Percentiles rank a stretch among this genome's conserved stretches.
These are phyloP conservation scores for Oligia strigilis DNA, from an alignment of 2,888 invertebrate species.

Conservation along the genomic window DNA sequence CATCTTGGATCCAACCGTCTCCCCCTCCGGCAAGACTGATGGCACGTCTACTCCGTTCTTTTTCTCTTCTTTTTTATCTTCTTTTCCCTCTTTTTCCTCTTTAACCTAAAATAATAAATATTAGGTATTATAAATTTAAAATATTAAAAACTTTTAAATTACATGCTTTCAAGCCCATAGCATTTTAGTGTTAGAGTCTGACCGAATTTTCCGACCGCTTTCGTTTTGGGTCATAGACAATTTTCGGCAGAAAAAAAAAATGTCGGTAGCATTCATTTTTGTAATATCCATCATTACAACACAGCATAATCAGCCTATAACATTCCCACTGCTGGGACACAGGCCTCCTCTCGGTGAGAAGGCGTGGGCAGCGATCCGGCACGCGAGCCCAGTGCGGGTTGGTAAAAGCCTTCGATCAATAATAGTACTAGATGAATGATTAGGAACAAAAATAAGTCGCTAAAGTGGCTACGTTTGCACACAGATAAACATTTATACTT, in stretches of 20 bases:
- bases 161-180: neutral
- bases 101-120: conserved; percentile 21
- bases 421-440: too few relatives aligned
- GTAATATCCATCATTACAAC: too few relatives aligned
- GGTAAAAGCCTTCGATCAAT: too few relatives aligned
- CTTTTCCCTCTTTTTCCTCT: conserved; percentile 58
- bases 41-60: conserved; percentile 78
- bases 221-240: neutral
- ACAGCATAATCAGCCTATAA: too few relatives aligned
- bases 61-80: conserved; percentile 68
- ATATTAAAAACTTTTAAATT: neutral
- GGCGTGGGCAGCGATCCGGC: too few relatives aligned
- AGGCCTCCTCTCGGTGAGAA: too few relatives aligned
- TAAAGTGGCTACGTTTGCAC: too few relatives aligned
- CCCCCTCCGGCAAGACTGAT: conserved; percentile 69
- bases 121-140: too few relatives aligned
- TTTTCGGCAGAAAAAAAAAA: neutral
- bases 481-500: too few relatives aligned
- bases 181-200: neutral
- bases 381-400: too few relatives aligned
- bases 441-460: too few relatives aligned
- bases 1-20: conserved; percentile 84
- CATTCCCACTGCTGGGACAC: too few relatives aligned
- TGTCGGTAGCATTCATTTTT: neutral
- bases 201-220: neutral